A percentile compares a stretch with the other conserved stretches of the same genome.
Evolutionary conservation across 2,113 vertebrate species (phyloP).

Genomic region (Pterocles burchelli): DNA sequence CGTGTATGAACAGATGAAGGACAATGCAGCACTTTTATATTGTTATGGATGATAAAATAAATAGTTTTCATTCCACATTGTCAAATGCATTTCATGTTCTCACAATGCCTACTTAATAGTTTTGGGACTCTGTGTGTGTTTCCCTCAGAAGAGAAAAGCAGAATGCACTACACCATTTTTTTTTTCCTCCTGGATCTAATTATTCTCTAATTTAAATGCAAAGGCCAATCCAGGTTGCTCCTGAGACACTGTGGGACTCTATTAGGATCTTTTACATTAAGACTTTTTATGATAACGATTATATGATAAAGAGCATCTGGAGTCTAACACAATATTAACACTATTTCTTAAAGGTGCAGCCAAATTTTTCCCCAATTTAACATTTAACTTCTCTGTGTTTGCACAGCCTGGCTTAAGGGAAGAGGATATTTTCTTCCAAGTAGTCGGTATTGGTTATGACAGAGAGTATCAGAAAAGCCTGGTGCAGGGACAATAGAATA

Average conservation of each 20-base stretch:
- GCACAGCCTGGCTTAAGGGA: not conserved
- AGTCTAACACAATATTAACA: conserved; percentile 64
- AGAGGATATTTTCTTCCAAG: not conserved
- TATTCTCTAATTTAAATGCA: conserved; percentile 79
- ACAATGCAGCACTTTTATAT: not conserved
- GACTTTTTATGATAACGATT: conserved; percentile 76
- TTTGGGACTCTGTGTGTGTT: conserved; percentile 10
- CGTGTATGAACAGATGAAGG: not conserved
- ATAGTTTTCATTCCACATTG: conserved; percentile 1
- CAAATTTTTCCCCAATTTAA: conserved; percentile 20
- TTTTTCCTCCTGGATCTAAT: conserved; percentile 67
- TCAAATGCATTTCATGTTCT: conserved; percentile 24
- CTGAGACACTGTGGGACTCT: conserved; percentile 66
- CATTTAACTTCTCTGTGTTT: not conserved
- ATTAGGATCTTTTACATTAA: conserved; percentile 66
- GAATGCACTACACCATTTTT: conserved; percentile 2
- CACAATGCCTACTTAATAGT: conserved; percentile 42
- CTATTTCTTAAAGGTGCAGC: conserved; percentile 69
- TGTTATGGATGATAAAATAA: not conserved
- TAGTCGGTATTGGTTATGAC: not conserved
- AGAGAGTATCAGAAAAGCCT: not conserved
- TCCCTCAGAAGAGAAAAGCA: conserved; percentile 44
- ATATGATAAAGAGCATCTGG: conserved; percentile 80
- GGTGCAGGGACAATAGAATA: fast-evolving
- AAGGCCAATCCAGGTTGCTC: conserved; percentile 62